phyloP scores from a whole-genome alignment of 2,888 invertebrate genomes.

The Pandemis cinnamomeana region DNA sequence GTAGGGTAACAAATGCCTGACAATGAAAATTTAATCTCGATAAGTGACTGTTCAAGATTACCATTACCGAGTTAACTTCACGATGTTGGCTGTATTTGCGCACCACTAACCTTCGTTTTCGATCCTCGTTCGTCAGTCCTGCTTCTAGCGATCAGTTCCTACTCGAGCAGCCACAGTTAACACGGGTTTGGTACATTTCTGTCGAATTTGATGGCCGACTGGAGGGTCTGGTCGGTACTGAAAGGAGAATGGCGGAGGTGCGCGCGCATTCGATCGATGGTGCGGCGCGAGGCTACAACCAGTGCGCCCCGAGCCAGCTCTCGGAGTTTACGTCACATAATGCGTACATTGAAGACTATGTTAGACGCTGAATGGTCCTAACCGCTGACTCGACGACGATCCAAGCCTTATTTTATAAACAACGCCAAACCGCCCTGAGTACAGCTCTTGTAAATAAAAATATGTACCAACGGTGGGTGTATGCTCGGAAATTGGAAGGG shows the following conservation, averaged over 20 bases:
- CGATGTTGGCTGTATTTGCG: not conserved
- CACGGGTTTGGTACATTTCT: slow-evolving; percentile 79
- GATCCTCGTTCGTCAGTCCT: slow-evolving; percentile 48
- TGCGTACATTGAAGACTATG: slow-evolving; percentile 78
- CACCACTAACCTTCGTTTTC: slow-evolving; percentile 61
- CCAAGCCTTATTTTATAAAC: slow-evolving; percentile 29
- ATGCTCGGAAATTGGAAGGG: slow-evolving; percentile 34
- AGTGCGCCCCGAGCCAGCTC: slow-evolving; percentile 64
- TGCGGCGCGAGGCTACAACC: slow-evolving; percentile 74
- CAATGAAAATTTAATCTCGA: slow-evolving; percentile 26
- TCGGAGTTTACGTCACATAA: slow-evolving; percentile 79
- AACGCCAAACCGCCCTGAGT: slow-evolving; percentile 1
- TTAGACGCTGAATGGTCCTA: slow-evolving; percentile 60
- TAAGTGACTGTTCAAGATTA: slow-evolving; percentile 32
- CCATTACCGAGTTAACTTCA: not conserved
- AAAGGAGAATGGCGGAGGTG: slow-evolving; percentile 73
- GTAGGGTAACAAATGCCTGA: not conserved
- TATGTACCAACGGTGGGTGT: slow-evolving; percentile 10
- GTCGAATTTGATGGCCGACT: slow-evolving; percentile 73
- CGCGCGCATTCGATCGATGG: slow-evolving; percentile 82
- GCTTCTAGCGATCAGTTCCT: slow-evolving; percentile 54
- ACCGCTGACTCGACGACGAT: slow-evolving; percentile 43
- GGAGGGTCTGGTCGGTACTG: slow-evolving; percentile 65
- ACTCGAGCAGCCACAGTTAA: slow-evolving; percentile 66
- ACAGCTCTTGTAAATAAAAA: slow-evolving; percentile 30